These are phyloP conservation scores for Eulemur rubriventer DNA, from an alignment of 2,797 vertebrate species.

Conservation along the genomic window DNA sequence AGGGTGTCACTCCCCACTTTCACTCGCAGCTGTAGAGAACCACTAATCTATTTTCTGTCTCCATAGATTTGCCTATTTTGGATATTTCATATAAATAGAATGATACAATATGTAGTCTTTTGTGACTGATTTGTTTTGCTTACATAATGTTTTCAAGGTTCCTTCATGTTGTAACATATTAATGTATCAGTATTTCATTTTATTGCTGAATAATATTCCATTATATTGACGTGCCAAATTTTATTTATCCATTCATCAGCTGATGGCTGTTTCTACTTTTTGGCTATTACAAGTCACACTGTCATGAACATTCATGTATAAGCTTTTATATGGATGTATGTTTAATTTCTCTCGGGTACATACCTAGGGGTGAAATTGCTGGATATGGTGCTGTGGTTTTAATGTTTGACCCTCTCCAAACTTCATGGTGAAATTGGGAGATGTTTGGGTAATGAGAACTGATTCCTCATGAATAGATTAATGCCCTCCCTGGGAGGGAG, in stretches of 20 bases:
- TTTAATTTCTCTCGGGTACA: neutral
- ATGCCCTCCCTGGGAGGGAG: neutral
- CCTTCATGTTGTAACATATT: neutral
- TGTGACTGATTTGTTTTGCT: neutral
- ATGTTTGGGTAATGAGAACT: neutral
- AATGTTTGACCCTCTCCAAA: neutral
- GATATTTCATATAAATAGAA: neutral
- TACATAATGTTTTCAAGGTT: neutral
- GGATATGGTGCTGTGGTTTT: neutral
- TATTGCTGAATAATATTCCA: neutral
- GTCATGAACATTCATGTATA: neutral
- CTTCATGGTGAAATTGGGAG: neutral
- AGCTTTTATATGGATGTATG: neutral
- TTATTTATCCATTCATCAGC: neutral
- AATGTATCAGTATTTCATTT: neutral
- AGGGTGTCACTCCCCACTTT: neutral
- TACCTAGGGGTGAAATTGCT: neutral
- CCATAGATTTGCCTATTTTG: neutral
- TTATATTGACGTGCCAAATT: neutral
- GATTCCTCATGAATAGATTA: neutral
- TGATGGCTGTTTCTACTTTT: neutral
- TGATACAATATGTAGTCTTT: neutral
- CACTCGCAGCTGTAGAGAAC: neutral
- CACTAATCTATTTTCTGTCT: neutral
- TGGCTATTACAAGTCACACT: neutral